These are phyloP conservation scores for Lepidochrysops patricia DNA, from an alignment of 2,888 invertebrate genomes.

Conservation along the genomic window DNA sequence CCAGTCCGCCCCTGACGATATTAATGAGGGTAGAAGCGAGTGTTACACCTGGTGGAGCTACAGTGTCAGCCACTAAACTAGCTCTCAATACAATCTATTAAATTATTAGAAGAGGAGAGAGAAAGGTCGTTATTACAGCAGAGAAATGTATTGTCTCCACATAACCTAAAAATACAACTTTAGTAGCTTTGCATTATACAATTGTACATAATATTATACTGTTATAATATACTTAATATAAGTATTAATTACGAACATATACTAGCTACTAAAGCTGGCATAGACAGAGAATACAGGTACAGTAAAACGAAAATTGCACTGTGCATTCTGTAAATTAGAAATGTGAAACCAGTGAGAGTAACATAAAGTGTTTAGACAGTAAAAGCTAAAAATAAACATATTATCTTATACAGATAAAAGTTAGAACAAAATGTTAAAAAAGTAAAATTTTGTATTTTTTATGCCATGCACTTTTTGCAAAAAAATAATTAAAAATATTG, in stretches of 20 bases:
- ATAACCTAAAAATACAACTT: slow-evolving; percentile 15
- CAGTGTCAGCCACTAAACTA: slow-evolving; percentile 42
- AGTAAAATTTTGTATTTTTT: not conserved
- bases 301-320: not conserved
- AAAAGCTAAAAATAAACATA: not conserved
- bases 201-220: not conserved
- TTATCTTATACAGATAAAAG: not conserved
- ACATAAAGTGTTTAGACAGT: not conserved
- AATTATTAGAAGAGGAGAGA: not conserved
- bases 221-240: not conserved
- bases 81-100: not conserved
- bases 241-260: not conserved
- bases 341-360: not conserved
- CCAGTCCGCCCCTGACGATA: slow-evolving; percentile 76
- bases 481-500: not conserved
- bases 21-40: slow-evolving; percentile 74
- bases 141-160: not conserved
- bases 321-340: not conserved
- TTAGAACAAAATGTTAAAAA: not conserved
- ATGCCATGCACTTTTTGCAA: slow-evolving; percentile 7
- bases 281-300: not conserved
- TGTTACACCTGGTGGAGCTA: slow-evolving; percentile 61
- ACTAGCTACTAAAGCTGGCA: slow-evolving; percentile 9
- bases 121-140: not conserved
- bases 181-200: slow-evolving; percentile 20